Evolutionary conservation across 2,113 vertebrate genomes (phyloP).

Genomic region (Pantherophis guttatus): DNA sequence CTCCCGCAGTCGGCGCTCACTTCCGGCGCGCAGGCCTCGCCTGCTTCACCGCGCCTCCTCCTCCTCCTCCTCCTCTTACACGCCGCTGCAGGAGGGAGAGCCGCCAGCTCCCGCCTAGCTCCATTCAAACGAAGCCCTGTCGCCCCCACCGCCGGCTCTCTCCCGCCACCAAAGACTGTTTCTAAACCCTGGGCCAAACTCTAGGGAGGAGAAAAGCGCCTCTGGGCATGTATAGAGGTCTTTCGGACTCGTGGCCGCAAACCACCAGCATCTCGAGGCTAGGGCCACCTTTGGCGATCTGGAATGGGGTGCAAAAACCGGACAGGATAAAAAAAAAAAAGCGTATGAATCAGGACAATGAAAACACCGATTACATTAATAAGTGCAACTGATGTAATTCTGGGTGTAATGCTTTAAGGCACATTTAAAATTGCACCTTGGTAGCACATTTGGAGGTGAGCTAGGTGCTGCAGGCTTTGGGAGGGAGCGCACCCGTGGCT

Average conservation of each 20-base stretch:
- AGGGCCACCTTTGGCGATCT: not conserved
- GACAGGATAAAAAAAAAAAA: not conserved
- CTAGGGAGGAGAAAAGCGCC: not conserved
- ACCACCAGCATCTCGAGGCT: not conserved
- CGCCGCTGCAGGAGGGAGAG: not conserved
- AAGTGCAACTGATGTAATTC: not conserved
- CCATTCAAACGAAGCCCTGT: not conserved
- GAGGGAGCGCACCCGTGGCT: not conserved
- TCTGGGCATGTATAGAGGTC: not conserved
- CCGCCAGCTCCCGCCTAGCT: not conserved
- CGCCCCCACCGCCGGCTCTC: not conserved
- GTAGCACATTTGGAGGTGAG: not conserved
- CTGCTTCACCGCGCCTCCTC: constrained; percentile 6
- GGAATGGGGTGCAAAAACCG: not conserved
- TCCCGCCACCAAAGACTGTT: not conserved
- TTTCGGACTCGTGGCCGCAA: too few species aligned
- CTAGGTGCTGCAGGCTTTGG: not conserved
- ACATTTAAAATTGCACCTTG: not conserved
- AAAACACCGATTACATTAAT: not conserved
- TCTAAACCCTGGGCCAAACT: not conserved
- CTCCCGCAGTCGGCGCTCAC: constrained; percentile 22
- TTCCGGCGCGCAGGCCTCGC: constrained; percentile 49
- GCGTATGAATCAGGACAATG: not conserved
- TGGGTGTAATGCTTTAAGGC: not conserved
- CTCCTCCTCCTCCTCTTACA: not conserved